These are phyloP conservation scores for Harpalus rubripes DNA, from an alignment of 2,888 invertebrate genomes.

Conservation along the genomic window DNA sequence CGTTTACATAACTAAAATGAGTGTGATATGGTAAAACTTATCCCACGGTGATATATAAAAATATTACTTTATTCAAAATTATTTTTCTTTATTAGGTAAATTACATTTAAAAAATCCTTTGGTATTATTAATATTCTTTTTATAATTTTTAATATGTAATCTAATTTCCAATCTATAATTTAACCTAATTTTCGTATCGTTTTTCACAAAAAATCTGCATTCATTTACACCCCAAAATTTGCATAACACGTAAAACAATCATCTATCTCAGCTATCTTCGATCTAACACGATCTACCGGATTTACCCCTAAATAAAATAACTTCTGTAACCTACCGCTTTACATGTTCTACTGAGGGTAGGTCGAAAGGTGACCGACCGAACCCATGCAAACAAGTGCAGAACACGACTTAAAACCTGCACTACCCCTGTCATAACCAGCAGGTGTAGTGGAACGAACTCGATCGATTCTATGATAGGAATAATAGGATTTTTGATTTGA, in stretches of 20 bases:
- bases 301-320: not conserved
- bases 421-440: not conserved
- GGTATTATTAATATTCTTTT: too few species aligned
- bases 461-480: conserved; percentile 16
- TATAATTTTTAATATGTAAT: not conserved
- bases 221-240: not conserved
- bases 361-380: conserved; percentile 47
- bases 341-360: conserved; percentile 2
- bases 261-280: conserved; percentile 16
- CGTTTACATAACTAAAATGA: too few species aligned
- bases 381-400: not conserved
- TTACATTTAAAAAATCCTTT: too few species aligned
- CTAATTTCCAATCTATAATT: not conserved
- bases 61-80: too few species aligned
- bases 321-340: conserved; percentile 7
- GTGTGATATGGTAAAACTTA: too few species aligned
- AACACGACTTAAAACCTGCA: conserved; percentile 16
- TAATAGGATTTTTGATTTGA: not conserved
- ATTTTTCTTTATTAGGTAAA: too few species aligned
- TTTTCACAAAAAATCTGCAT: not conserved
- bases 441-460: not conserved
- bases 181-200: not conserved
- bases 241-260: conserved; percentile 9
- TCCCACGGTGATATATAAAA: too few species aligned
- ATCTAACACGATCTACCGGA: not conserved